Evolutionary conservation across 2,888 invertebrate genomes (phyloP).

Genomic region (Camponotus fellah): DNA sequence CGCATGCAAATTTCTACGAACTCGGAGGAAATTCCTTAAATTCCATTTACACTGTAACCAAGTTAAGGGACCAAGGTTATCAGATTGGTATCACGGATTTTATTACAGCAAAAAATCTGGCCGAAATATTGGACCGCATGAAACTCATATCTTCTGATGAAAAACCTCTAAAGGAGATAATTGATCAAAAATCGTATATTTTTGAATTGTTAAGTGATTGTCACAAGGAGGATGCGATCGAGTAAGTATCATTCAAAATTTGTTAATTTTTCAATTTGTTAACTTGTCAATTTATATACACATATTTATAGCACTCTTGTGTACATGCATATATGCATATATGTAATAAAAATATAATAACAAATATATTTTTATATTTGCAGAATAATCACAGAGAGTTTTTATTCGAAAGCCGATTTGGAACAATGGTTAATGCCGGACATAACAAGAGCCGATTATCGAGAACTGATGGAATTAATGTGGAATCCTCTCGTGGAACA

Average conservation of each 20-base stretch:
- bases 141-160: constrained; percentile 80
- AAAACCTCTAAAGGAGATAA: constrained; percentile 72
- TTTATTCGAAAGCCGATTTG: constrained; percentile 94
- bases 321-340: neutral
- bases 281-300: neutral
- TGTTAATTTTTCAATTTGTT: no score
- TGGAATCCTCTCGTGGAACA: constrained; percentile 91
- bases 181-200: constrained; percentile 84
- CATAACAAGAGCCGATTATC: constrained; percentile 90
- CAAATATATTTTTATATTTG: neutral
- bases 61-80: constrained; percentile 92
- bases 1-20: constrained; percentile 92
- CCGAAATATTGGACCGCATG: constrained; percentile 90
- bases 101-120: constrained; percentile 90
- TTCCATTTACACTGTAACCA: constrained; percentile 93
- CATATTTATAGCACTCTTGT: neutral
- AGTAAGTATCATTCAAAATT: constrained; percentile 88
- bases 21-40: constrained; percentile 96
- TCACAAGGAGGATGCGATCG: constrained; percentile 90
- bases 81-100: constrained; percentile 94
- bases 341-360: neutral
- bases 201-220: constrained; percentile 88
- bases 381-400: constrained; percentile 94
- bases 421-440: constrained; percentile 93
- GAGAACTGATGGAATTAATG: constrained; percentile 89